Conservation (phyloP, 2,113 vertebrate genomes). For the Oryzias woworae region DNA sequence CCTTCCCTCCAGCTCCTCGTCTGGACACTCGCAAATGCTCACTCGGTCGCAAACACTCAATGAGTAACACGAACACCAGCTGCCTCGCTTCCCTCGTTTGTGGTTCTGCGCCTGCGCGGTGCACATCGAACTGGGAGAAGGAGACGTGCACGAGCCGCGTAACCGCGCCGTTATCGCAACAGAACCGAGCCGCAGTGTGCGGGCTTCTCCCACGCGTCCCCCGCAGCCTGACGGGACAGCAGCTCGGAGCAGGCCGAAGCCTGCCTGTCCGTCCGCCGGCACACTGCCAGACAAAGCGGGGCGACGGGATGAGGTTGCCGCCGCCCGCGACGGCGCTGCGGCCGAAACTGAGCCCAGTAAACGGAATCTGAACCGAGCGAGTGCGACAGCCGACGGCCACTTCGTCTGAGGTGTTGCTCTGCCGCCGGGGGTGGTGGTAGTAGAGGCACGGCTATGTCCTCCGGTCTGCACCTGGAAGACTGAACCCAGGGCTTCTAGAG, state of each 20-base stretch:
- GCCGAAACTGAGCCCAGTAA: too few relatives aligned
- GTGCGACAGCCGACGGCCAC: too few relatives aligned
- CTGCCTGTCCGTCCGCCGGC: constrained; percentile 30
- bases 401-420: too few relatives aligned
- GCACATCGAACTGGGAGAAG: neutral
- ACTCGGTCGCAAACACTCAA: too few relatives aligned
- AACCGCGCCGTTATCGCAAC: neutral
- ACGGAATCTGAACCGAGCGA: too few relatives aligned
- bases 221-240: neutral
- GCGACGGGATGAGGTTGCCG: neutral
- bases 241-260: constrained; percentile 2
- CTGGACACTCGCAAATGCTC: too few relatives aligned
- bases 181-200: neutral
- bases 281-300: constrained; percentile 33
- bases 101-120: constrained; percentile 53
- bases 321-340: too few relatives aligned
- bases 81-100: neutral
- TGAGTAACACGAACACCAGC: neutral
- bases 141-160: too few relatives aligned
- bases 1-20: too few relatives aligned
- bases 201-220: neutral
- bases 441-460: constrained; percentile 7
- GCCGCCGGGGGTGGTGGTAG: too few relatives aligned
- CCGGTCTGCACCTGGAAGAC: constrained; percentile 9
- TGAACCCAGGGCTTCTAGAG: constrained; percentile 12